Percentiles rank a stretch among this genome's conserved stretches.
Conservation (phyloP, 2,888 invertebrate species). For the Merodon equestris region DNA sequence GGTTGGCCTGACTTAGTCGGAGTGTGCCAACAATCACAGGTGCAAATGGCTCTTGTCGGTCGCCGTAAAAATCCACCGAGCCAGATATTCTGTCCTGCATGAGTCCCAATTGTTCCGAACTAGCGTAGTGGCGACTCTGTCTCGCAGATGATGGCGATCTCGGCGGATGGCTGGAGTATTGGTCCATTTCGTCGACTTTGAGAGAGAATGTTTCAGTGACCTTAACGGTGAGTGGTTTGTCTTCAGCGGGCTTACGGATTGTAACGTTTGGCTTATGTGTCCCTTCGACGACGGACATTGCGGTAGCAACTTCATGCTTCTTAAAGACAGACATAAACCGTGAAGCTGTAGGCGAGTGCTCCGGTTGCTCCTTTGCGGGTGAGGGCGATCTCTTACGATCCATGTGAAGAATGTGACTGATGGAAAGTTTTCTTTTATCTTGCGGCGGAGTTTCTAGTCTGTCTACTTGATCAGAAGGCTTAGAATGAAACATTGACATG, state of each 20-base stretch:
- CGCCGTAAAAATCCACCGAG: constrained; percentile 34
- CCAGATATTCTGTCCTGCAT: constrained; percentile 34
- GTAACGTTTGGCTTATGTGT: constrained; percentile 72
- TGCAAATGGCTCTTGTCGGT: constrained; percentile 73
- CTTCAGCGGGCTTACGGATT: constrained; percentile 71
- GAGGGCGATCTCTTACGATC: constrained; percentile 70
- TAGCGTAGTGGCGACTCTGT: constrained; percentile 64
- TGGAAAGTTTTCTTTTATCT: constrained; percentile 31
- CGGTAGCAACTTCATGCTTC: constrained; percentile 48
- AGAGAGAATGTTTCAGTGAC: constrained; percentile 77
- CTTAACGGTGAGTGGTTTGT: constrained; percentile 74
- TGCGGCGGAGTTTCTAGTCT: neutral
- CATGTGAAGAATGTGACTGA: constrained; percentile 33
- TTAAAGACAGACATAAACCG: constrained; percentile 45
- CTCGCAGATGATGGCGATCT: constrained; percentile 64
- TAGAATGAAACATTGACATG: constrained; percentile 75
- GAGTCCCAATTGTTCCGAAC: constrained; percentile 39
- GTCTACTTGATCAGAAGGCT: constrained; percentile 51
- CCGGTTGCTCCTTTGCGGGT: constrained; percentile 61
- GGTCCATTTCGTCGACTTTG: constrained; percentile 78
- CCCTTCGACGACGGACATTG: constrained; percentile 72
- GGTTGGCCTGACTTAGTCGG: constrained; percentile 32
- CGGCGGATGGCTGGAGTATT: constrained; percentile 73
- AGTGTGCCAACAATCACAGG: constrained; percentile 72
- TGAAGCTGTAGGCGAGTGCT: constrained; percentile 68